These are phyloP conservation scores for Meloidogyne hapla DNA, from an alignment of 1,140 invertebrate genomes.

Conservation along the genomic window DNA sequence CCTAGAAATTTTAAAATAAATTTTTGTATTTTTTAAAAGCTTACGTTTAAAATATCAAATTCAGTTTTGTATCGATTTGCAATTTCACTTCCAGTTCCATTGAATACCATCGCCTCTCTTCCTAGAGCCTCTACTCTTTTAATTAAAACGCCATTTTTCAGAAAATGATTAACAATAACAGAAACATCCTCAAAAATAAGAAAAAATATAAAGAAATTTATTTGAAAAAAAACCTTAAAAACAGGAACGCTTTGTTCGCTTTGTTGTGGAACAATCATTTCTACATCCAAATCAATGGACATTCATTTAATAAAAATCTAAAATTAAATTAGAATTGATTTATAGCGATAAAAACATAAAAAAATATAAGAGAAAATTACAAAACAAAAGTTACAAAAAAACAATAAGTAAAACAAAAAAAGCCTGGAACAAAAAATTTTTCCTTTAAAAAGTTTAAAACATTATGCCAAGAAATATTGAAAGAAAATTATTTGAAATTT, in stretches of 20 bases:
- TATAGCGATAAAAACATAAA: too few relatives aligned
- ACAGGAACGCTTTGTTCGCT: neutral
- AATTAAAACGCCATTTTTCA: constrained; percentile 25
- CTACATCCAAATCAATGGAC: neutral
- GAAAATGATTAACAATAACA: constrained; percentile 22
- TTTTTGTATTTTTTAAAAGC: neutral
- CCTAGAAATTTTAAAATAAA: constrained; percentile 24
- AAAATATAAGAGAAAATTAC: too few relatives aligned
- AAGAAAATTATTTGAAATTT: too few relatives aligned
- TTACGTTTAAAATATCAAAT: constrained; percentile 36
- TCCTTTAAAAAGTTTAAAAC: too few relatives aligned
- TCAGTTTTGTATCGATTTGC: constrained; percentile 25
- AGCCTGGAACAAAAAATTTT: too few relatives aligned
- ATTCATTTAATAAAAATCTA: neutral
- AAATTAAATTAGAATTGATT: too few relatives aligned
- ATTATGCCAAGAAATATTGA: too few relatives aligned
- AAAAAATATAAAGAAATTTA: neutral
- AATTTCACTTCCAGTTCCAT: constrained; percentile 22
- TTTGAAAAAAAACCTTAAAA: neutral
- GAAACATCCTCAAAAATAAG: constrained; percentile 1
- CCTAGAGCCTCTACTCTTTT: constrained; percentile 34
- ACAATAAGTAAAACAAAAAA: too few relatives aligned
- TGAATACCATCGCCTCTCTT: constrained; percentile 22
- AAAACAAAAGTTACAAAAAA: too few relatives aligned
- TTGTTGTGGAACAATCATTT: neutral